These are phyloP conservation scores for Cotesia vestalis DNA, from an alignment of 1,140 invertebrate species.

Conservation along the genomic window DNA sequence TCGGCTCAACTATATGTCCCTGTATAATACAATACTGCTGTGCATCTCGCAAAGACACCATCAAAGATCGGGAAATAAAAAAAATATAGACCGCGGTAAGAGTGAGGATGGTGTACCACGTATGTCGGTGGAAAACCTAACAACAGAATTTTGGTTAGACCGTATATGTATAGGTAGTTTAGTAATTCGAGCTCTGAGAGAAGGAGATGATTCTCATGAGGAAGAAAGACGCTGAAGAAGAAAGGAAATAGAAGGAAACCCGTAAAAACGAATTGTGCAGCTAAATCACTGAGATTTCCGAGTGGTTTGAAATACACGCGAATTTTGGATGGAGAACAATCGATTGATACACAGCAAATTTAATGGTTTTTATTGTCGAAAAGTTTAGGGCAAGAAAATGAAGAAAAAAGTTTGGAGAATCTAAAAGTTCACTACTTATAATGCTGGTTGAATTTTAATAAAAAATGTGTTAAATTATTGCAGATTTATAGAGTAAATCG, in stretches of 20 bases:
- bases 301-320: constrained; percentile 36
- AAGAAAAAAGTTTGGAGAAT: too few species aligned
- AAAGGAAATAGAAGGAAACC: constrained; percentile 34
- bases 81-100: constrained; percentile 4
- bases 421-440: too few species aligned
- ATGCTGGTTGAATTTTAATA: too few species aligned
- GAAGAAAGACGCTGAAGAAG: constrained; percentile 24
- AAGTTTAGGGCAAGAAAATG: not conserved
- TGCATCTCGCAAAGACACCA: not conserved
- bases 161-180: too few species aligned
- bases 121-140: too few species aligned
- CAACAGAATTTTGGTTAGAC: too few species aligned
- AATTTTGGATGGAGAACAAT: constrained; percentile 34
- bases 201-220: constrained; percentile 19
- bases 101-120: constrained; percentile 21
- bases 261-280: constrained; percentile 48
- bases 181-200: too few species aligned
- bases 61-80: not conserved
- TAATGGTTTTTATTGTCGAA: constrained; percentile 12
- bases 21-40: not conserved
- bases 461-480: too few species aligned
- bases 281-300: constrained; percentile 48
- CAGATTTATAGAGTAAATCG: too few species aligned
- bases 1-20: constrained; percentile 1
- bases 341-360: constrained; percentile 15